These are phyloP conservation scores for Protaetia brevitarsis DNA, from an alignment of 1,140 invertebrate species.

Conservation along the genomic window DNA sequence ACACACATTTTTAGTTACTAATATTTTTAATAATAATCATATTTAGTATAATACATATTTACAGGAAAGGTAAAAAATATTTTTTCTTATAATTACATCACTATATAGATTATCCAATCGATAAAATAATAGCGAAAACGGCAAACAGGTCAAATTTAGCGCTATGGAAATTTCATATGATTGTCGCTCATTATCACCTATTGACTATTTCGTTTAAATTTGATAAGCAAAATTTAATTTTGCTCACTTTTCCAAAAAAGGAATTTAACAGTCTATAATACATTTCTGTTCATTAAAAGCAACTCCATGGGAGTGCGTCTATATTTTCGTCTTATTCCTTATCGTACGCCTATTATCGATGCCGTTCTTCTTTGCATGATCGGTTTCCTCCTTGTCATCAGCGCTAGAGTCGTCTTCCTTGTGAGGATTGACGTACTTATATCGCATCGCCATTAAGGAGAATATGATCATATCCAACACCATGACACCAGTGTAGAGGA, in stretches of 20 bases:
- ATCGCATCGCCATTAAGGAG: slow-evolving; percentile 68
- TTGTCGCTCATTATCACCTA: no score
- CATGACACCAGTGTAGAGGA: slow-evolving; percentile 86
- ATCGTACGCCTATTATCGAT: slow-evolving; percentile 27
- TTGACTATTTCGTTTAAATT: no score
- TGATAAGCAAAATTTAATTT: no score
- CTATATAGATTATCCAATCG: no score
- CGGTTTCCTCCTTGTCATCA: slow-evolving; percentile 10
- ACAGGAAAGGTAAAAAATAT: not conserved
- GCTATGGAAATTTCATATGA: no score
- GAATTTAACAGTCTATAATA: no score
- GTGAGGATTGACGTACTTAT: slow-evolving; percentile 59
- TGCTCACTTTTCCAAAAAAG: no score
- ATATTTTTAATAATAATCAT: not conserved
- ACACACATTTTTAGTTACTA: no score
- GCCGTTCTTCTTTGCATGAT: slow-evolving; percentile 28
- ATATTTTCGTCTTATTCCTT: not conserved
- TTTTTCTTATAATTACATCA: not conserved
- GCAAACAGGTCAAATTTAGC: no score
- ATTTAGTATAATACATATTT: slow-evolving; percentile 8
- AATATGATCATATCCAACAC: slow-evolving; percentile 78
- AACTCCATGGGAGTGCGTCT: slow-evolving; percentile 11
- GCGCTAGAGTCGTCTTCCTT: slow-evolving; percentile 30
- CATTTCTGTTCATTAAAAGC: not conserved
- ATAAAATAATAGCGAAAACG: no score